Conservation (phyloP, 53 echinoderm and acorn worm species). For the Zoroaster sp. region DNA sequence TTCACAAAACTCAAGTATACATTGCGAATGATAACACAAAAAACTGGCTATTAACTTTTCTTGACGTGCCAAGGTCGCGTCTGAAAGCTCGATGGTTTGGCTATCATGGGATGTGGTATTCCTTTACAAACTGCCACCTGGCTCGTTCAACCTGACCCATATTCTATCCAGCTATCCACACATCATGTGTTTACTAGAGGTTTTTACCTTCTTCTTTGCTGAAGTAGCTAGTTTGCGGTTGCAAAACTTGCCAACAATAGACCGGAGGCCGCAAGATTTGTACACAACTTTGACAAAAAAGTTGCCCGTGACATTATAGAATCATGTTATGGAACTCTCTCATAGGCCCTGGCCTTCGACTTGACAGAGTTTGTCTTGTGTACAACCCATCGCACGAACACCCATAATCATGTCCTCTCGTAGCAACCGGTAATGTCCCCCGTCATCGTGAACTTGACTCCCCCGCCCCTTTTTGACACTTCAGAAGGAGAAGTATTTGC, state of each 20-base stretch:
- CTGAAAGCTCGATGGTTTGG: conserved; percentile 12
- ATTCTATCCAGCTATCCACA: conserved; percentile 18
- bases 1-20: conserved; percentile 34
- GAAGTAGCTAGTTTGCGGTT: conserved; percentile 52
- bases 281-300: not conserved
- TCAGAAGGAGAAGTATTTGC: not conserved
- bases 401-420: not conserved
- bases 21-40: conserved; percentile 27
- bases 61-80: conserved; percentile 33
- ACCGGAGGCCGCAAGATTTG: not conserved
- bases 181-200: not conserved
- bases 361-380: not conserved
- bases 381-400: conserved; percentile 21
- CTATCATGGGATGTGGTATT: not conserved
- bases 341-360: not conserved
- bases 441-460: not conserved
- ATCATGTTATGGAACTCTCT: not conserved
- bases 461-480: not conserved
- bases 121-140: conserved; percentile 37
- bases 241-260: not conserved
- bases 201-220: not conserved
- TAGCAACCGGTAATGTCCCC: conserved; percentile 19
- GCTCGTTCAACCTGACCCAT: conserved; percentile 8
- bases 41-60: conserved; percentile 42
- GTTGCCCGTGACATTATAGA: not conserved